Conservation (phyloP, 2,113 vertebrate genomes). For the Pelmatolapia mariae region DNA sequence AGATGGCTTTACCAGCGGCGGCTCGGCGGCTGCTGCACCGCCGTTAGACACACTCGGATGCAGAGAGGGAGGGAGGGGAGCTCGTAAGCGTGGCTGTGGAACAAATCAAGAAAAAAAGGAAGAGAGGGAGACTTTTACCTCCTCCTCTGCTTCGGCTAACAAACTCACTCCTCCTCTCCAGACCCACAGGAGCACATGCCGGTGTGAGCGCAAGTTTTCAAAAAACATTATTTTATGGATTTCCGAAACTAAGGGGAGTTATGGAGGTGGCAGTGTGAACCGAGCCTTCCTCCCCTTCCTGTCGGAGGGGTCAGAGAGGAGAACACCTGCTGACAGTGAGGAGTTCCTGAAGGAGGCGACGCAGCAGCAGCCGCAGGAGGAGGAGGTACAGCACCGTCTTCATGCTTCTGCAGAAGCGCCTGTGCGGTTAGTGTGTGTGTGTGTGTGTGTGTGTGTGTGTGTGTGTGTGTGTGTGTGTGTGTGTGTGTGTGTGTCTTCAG, state of each 20-base stretch:
- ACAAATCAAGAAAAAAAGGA: neutral
- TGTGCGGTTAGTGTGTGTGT: neutral
- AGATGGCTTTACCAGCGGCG: conserved; percentile 47
- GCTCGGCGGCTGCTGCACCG: conserved; percentile 17
- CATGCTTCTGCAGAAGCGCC: neutral
- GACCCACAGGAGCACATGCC: neutral
- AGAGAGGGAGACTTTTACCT: neutral
- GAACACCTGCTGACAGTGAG: conserved; percentile 49
- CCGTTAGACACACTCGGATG: neutral
- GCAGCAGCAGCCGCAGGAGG: neutral
- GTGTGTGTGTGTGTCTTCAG: neutral
- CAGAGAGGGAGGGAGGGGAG: neutral
- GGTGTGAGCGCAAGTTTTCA: conserved; percentile 20
- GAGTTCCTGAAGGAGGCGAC: conserved; percentile 28
- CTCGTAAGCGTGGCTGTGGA: neutral
- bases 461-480: neutral
- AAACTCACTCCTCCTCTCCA: neutral
- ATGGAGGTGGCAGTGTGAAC: neutral
- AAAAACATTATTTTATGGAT: neutral
- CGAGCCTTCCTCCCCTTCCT: neutral
- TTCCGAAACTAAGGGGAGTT: neutral
- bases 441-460: neutral
- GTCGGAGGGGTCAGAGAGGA: conserved; percentile 10
- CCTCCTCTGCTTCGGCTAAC: neutral
- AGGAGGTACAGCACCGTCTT: conserved; percentile 3